Percentiles rank a stretch among this genome's conserved stretches.
Evolutionary conservation across 2,888 invertebrate species (phyloP).

Genomic region (Meganola albula): DNA sequence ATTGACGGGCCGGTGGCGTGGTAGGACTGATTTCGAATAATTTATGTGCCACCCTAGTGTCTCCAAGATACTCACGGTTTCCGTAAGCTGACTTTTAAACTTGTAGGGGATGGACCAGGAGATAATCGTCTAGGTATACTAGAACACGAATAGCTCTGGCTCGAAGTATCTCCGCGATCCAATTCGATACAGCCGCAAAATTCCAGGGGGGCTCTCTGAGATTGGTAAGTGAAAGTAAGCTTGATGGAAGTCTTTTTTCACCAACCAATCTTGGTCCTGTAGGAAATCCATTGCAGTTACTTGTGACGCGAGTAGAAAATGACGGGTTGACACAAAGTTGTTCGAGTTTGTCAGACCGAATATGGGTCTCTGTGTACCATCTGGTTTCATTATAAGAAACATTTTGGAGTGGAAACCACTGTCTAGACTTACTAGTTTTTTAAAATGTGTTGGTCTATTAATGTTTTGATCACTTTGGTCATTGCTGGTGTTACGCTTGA

Average conservation of each 20-base stretch:
- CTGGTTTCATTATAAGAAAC: not conserved
- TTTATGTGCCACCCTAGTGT: not conserved
- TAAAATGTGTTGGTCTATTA: not conserved
- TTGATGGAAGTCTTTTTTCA: not conserved
- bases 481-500: not conserved
- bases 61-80: not conserved
- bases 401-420: not conserved
- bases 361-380: not conserved
- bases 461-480: not conserved
- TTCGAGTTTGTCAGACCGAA: not conserved
- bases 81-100: not conserved
- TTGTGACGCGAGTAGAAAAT: not conserved
- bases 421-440: not conserved
- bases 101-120: not conserved
- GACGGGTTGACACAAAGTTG: not conserved
- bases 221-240: not conserved
- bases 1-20: not conserved
- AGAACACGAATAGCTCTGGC: no score
- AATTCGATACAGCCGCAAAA: not conserved
- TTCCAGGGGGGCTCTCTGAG: not conserved
- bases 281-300: not conserved
- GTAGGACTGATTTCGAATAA: not conserved
- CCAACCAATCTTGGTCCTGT: not conserved
- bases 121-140: conserved; percentile 7
- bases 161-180: no score